phyloP scores from a whole-genome alignment of 2,113 vertebrate genomes.

The Pycnonotus jocosus region DNA sequence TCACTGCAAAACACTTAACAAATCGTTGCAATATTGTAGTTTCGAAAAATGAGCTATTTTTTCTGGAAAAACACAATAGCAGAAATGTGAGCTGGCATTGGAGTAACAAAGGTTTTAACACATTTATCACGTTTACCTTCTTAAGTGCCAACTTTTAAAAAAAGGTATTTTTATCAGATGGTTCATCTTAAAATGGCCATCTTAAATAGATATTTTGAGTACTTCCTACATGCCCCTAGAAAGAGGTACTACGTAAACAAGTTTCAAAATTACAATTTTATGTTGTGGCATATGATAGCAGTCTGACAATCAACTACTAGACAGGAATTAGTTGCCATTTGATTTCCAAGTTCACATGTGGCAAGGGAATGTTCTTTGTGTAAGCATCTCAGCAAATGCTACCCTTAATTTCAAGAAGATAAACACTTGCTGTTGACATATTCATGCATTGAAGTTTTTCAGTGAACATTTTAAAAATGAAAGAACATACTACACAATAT shows the following conservation, averaged over 20 bases:
- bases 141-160: background rate
- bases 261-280: background rate
- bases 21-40: background rate
- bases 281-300: background rate
- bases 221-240: background rate
- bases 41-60: background rate
- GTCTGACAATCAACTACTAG: background rate
- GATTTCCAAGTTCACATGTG: background rate
- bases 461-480: background rate
- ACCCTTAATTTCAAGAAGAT: background rate
- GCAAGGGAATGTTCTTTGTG: rapidly evolving
- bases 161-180: background rate
- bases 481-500: background rate
- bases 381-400: background rate
- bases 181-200: background rate
- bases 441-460: background rate
- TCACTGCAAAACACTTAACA: background rate
- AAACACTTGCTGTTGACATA: background rate
- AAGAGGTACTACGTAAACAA: background rate
- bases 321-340: background rate
- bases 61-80: background rate
- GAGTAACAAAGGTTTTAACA: background rate
- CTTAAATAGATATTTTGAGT: background rate
- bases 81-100: background rate
- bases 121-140: background rate